Evolutionary conservation across 2,797 vertebrate genomes (phyloP).

Genomic region (Myiotriccus ornatus): DNA sequence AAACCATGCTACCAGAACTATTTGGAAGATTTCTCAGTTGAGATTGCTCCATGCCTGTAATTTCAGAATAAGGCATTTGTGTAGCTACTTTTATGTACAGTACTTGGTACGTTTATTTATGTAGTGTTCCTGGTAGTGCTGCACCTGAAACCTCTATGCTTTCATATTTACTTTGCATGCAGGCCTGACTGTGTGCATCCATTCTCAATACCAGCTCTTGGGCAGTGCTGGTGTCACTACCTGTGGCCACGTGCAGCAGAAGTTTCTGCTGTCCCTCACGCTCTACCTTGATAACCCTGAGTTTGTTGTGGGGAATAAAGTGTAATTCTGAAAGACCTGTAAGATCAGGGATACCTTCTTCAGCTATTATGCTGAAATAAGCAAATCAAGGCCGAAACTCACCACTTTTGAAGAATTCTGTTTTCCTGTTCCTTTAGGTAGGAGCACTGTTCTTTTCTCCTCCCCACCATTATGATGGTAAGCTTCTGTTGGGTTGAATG

Average conservation of each 20-base stretch:
- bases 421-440: neutral
- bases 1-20: neutral
- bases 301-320: neutral
- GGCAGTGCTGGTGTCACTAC: neutral
- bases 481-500: neutral
- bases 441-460: neutral
- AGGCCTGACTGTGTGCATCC: neutral
- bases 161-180: neutral
- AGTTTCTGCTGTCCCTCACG: neutral
- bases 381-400: neutral
- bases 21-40: neutral
- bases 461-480: accelerated
- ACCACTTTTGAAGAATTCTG: neutral
- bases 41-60: neutral
- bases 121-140: neutral
- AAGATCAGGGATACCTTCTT: neutral
- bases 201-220: neutral
- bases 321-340: neutral
- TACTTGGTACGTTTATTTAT: neutral
- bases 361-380: neutral
- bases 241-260: accelerated
- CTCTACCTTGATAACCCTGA: neutral
- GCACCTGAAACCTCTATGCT: neutral
- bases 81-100: neutral
- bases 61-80: neutral